Evolutionary conservation across 2,113 vertebrate species (phyloP).

Genomic region (Neogobius melanostomus): DNA sequence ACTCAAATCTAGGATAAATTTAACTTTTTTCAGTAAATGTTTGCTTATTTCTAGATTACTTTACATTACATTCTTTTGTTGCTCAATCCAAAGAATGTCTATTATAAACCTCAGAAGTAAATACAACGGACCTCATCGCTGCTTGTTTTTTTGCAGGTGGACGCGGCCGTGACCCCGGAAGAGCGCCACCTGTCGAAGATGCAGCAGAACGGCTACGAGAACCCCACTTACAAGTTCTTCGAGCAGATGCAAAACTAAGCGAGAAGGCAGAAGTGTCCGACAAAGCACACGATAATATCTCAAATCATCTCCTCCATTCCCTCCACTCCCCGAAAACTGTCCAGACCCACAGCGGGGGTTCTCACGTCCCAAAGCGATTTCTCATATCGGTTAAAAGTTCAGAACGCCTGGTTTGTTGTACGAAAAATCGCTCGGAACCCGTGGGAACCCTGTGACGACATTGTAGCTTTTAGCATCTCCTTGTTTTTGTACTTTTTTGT

Average conservation of each 20-base stretch:
- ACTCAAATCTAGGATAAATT: too few relatives aligned
- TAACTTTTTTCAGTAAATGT: too few relatives aligned
- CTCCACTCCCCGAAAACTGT: background rate
- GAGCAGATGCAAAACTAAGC: slow-evolving; percentile 98
- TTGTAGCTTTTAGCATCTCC: slow-evolving; percentile 22
- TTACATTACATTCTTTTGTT: too few relatives aligned
- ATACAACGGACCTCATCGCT: background rate
- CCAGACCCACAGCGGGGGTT: background rate
- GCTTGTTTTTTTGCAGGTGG: slow-evolving; percentile 78
- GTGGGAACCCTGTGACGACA: background rate
- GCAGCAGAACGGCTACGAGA: slow-evolving; percentile 98
- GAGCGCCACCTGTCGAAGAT: slow-evolving; percentile 98
- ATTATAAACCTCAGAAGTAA: background rate
- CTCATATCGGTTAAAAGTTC: background rate
- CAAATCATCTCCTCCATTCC: slow-evolving; percentile 40
- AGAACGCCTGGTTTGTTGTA: background rate
- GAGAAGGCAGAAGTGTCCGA: slow-evolving; percentile 17
- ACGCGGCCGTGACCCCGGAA: slow-evolving; percentile 94
- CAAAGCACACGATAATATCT: slow-evolving; percentile 2
- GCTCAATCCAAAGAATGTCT: background rate
- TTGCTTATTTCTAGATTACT: too few relatives aligned
- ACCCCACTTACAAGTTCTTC: slow-evolving; percentile 99
- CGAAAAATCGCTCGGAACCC: background rate
- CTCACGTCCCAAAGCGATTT: slow-evolving; percentile 32
- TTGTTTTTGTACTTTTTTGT: slow-evolving; percentile 19